Evolutionary conservation across 2,888 invertebrate genomes (phyloP).

Genomic region (Nematopogon swammerdamellus): DNA sequence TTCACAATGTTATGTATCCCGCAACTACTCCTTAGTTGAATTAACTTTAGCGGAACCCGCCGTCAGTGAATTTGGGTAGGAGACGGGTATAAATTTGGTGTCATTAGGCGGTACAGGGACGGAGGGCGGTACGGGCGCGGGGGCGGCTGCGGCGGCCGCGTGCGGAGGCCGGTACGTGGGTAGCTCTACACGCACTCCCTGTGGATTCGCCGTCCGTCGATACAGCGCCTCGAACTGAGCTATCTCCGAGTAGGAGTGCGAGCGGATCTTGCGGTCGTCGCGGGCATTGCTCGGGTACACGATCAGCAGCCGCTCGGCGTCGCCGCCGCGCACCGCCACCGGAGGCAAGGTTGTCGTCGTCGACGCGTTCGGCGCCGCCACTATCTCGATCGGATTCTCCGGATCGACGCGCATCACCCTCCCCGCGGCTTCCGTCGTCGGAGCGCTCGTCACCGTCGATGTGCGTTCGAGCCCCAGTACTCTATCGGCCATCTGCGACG

Average conservation of each 20-base stretch:
- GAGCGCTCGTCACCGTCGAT: constrained; percentile 21
- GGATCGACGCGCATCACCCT: constrained; percentile 1
- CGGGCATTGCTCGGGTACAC: constrained; percentile 50
- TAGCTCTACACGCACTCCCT: constrained; percentile 46
- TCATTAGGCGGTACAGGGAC: constrained; percentile 19
- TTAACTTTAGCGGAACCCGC: not conserved
- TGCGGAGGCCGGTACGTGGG: constrained; percentile 55
- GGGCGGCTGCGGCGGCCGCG: constrained; percentile 19
- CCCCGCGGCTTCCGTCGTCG: constrained; percentile 23
- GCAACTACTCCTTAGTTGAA: not conserved
- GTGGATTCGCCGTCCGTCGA: constrained; percentile 36
- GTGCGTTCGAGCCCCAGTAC: constrained; percentile 12
- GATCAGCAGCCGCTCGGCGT: constrained; percentile 44
- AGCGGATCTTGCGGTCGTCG: constrained; percentile 46
- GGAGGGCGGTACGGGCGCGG: constrained; percentile 17
- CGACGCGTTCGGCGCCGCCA: constrained; percentile 31
- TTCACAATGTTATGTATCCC: too few species aligned
- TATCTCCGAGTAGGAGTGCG: constrained; percentile 48
- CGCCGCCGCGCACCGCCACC: constrained; percentile 37
- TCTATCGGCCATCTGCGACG: constrained; percentile 13
- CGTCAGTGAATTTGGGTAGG: constrained; percentile 15
- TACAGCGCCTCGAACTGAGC: constrained; percentile 49
- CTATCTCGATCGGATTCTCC: constrained; percentile 33
- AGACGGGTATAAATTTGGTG: constrained; percentile 30
- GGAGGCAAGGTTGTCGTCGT: constrained; percentile 42